phyloP scores from a whole-genome alignment of 2,888 invertebrate species.

The Ophion ellenae region DNA sequence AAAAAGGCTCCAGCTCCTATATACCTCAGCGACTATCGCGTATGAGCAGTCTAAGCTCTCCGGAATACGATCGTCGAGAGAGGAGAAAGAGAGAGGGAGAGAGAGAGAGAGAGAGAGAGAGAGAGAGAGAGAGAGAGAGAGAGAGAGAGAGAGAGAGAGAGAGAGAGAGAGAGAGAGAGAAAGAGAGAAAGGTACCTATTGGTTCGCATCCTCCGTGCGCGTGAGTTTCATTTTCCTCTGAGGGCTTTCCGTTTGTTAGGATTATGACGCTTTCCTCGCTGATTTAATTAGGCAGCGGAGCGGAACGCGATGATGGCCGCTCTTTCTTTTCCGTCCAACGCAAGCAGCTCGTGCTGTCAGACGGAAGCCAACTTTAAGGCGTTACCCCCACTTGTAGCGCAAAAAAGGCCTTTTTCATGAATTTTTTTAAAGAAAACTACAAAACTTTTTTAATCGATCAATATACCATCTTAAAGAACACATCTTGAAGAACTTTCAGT shows the following conservation, averaged over 20 bases:
- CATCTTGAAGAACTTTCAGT: no score
- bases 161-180: no score
- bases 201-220: neutral
- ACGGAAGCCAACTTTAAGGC: no score
- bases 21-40: conserved; percentile 29
- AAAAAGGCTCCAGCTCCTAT: conserved; percentile 42
- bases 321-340: no score
- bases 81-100: neutral
- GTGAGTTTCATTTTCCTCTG: neutral
- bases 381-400: no score
- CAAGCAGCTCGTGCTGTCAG: no score
- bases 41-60: conserved; percentile 39
- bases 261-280: neutral
- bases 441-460: no score
- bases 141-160: neutral
- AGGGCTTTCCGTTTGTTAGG: neutral
- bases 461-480: no score
- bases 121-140: neutral
- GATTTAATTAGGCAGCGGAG: neutral
- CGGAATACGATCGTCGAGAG: conserved; percentile 8
- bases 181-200: neutral
- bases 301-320: neutral
- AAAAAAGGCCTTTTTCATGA: no score
- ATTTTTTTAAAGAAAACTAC: no score
- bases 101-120: neutral